A percentile compares a stretch with the other conserved stretches of the same genome.
phyloP scores from a whole-genome alignment of 2,888 invertebrate genomes.

The Heliconius aoede region DNA sequence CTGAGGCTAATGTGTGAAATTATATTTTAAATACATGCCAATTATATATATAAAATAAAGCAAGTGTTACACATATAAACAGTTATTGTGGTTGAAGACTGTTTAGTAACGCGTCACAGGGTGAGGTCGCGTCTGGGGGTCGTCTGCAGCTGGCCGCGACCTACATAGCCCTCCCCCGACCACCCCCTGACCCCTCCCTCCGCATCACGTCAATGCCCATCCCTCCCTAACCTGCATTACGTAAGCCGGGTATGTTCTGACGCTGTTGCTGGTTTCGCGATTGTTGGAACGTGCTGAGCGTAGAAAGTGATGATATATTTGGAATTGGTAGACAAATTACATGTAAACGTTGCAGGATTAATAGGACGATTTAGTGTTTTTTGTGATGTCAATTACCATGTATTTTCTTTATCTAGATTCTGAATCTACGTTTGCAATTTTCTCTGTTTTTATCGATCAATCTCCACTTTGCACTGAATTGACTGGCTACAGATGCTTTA shows the following conservation, averaged over 20 bases:
- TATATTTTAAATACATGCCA: neutral
- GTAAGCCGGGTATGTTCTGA: constrained; percentile 65
- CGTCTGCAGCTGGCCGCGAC: constrained; percentile 80
- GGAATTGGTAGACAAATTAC: neutral
- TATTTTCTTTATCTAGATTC: neutral
- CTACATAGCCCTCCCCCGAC: constrained; percentile 63
- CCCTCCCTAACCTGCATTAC: constrained; percentile 67
- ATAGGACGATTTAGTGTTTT: neutral
- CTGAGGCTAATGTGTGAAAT: neutral
- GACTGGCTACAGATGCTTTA: neutral
- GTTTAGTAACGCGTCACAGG: constrained; percentile 53
- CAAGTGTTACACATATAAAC: constrained; percentile 10
- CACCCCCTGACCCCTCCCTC: constrained; percentile 53
- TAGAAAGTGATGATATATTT: constrained; percentile 27
- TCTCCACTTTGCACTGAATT: neutral
- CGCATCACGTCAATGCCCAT: constrained; percentile 47
- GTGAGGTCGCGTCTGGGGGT: constrained; percentile 76
- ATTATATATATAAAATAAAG: neutral
- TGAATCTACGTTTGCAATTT: neutral
- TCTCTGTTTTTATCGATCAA: neutral
- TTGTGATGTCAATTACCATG: neutral
- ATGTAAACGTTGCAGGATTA: neutral
- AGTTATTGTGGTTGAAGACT: constrained; percentile 23
- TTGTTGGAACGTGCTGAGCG: constrained; percentile 23
- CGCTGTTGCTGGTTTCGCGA: constrained; percentile 38